These are phyloP conservation scores for Trachelus tabidus DNA, from an alignment of 2,888 invertebrate genomes.

Conservation along the genomic window DNA sequence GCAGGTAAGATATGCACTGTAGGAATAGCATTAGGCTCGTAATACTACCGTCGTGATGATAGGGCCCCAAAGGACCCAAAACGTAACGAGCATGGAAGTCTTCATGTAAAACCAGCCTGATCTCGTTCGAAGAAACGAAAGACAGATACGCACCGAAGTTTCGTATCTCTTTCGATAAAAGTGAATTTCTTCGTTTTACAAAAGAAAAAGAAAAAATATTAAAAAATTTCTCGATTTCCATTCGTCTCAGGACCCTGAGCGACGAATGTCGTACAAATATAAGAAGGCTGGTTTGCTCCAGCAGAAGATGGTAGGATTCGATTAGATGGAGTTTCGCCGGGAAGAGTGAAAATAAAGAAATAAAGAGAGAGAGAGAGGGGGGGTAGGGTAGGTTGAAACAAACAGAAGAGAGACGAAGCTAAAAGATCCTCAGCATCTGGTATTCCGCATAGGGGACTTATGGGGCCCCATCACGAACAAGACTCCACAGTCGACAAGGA, in stretches of 20 bases:
- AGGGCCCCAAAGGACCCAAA: not conserved
- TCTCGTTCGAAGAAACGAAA: not conserved
- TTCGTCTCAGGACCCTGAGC: not conserved
- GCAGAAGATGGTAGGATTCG: not conserved
- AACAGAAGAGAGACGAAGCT: not conserved
- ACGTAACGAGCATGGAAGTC: not conserved
- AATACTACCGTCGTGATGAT: not conserved
- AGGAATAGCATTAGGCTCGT: not conserved
- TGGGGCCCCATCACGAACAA: not conserved
- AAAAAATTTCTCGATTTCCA: not conserved
- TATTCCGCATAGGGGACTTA: conserved; percentile 1
- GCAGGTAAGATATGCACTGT: not conserved
- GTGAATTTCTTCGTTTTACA: not conserved
- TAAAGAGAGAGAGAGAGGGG: not conserved
- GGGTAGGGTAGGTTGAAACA: not conserved
- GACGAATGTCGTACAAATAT: not conserved
- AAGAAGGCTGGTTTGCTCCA: not conserved
- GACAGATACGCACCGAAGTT: not conserved
- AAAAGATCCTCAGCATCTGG: not conserved
- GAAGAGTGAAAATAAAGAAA: not conserved
- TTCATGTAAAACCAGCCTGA: not conserved
- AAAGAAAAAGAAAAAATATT: not conserved
- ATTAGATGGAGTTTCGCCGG: not conserved
- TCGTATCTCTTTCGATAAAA: not conserved
- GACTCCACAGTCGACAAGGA: not conserved